A percentile compares a stretch with the other conserved stretches of the same genome.
phyloP scores from a whole-genome alignment of 2,797 vertebrate species.

The Eulemur rubriventer region DNA sequence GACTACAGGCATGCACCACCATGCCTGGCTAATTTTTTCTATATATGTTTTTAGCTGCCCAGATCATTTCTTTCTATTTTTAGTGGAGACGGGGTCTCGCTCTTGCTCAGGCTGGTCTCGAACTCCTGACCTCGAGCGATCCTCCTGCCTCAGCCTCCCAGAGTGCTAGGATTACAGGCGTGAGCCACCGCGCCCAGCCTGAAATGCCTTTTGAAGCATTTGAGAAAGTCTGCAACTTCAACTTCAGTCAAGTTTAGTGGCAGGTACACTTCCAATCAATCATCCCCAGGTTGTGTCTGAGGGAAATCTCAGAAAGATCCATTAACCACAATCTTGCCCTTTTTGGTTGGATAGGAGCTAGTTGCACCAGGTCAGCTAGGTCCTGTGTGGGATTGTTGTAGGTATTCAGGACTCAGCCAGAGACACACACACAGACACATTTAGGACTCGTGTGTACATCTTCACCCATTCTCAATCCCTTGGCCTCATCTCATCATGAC shows the following conservation, averaged over 20 bases:
- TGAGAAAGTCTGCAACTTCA: not conserved
- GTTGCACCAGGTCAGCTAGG: not conserved
- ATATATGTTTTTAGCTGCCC: too few relatives aligned
- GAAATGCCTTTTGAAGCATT: constrained; percentile 5
- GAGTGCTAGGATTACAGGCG: too few relatives aligned
- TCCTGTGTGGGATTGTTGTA: not conserved
- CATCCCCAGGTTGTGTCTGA: not conserved
- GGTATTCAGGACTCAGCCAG: not conserved
- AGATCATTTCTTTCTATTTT: too few relatives aligned
- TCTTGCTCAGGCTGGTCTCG: too few relatives aligned
- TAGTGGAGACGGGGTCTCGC: too few relatives aligned
- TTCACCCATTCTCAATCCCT: not conserved
- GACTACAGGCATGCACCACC: too few relatives aligned
- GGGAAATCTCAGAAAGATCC: constrained; percentile 20
- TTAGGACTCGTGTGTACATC: not conserved
- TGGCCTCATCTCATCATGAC: not conserved
- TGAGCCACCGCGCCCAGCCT: not conserved
- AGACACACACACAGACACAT: not conserved
- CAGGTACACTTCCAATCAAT: not conserved
- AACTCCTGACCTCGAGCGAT: too few relatives aligned
- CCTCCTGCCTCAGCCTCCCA: too few relatives aligned
- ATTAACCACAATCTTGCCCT: not conserved
- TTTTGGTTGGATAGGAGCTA: not conserved
- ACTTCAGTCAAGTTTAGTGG: constrained; percentile 17
- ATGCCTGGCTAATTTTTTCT: too few relatives aligned